Base-by-base conservation (phyloP, 2,113 vertebrate genomes). In the Andinoacara biseriatus region DNA sequence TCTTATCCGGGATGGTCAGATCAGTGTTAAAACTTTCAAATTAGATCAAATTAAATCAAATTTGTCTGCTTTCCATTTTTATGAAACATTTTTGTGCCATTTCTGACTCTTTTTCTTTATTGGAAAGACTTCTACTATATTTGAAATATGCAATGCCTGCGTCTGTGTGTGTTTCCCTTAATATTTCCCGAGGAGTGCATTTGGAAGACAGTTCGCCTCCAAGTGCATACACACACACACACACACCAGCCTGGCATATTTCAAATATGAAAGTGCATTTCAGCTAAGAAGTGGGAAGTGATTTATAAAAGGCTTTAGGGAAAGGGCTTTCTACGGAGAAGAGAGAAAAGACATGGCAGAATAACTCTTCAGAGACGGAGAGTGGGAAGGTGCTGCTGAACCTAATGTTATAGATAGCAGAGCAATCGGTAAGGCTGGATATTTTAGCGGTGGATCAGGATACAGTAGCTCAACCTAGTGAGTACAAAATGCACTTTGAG, bases 261-360 rank as follows among this genome's bases (percentile, higher is more conserved):
- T 90, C 80, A 91, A 91, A 90, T 84, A 91, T 89, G 89, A 90
- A 92, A 90, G 88, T 90, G 90, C 82, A 89, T 93, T 90, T 91
- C 67, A 82, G 90, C 90, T 88, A 85, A 92, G 86, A 93, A 85
- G 88, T 91, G 86, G 83, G 87, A 90, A 91, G 90, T 92, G 84
- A 94, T 95, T 94, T 94, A 89, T 87, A 86, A 92, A 94, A 84
- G 69, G 86, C 81, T 87, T 90, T 88, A 87, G 74, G 82, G 83
- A 90, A 89, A 89, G 84, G 80, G 80, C 43, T 86, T 90, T 89
- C 86, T 67, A 91, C 82, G 76, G 78, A 80, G 85, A 81, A 89
- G 82, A 81, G 86, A 89, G 85, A 86, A 86, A 63, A 90, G 57
- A 74, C 69, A 74, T 79, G 57, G 78, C 83, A 76, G 65, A 87